Conservation (phyloP, 2,797 vertebrate genomes). For the Delichon dasypus region DNA sequence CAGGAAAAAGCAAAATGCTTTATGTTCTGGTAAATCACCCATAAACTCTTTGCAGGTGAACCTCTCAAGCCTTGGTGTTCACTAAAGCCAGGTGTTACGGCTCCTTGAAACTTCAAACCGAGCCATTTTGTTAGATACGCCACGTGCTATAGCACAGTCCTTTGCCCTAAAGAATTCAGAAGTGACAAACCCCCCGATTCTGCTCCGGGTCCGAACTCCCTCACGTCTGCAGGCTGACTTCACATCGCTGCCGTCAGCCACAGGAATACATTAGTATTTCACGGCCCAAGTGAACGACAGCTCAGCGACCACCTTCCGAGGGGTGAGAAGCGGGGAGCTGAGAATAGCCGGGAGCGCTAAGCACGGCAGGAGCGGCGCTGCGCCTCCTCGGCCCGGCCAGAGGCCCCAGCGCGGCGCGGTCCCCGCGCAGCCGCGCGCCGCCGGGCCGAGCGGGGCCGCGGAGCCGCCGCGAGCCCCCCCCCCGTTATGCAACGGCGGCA, state of each 20-base stretch:
- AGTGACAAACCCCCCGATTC: too few species aligned
- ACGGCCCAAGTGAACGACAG: accelerated
- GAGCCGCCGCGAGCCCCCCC: too few species aligned
- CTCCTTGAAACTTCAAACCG: neutral
- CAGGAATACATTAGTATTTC: accelerated
- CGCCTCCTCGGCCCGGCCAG: accelerated
- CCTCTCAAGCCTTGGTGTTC: neutral
- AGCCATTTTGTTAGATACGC: neutral
- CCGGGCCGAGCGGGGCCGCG: neutral
- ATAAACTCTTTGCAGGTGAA: neutral
- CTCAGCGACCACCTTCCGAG: neutral
- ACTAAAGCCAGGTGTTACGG: neutral
- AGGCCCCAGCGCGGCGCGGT: neutral
- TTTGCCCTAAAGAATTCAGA: neutral
- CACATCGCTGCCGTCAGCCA: neutral
- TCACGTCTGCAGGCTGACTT: neutral
- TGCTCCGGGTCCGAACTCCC: neutral
- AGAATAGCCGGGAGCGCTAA: accelerated
- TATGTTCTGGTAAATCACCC: neutral
- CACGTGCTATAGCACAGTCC: accelerated
- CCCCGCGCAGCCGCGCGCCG: neutral
- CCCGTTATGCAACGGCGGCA: too few species aligned
- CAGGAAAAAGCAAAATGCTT: neutral
- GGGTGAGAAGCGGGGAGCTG: neutral
- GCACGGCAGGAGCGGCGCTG: accelerated